These are phyloP conservation scores for Eutrigla gurnardus DNA, from an alignment of 2,797 vertebrate genomes.

Conservation along the genomic window DNA sequence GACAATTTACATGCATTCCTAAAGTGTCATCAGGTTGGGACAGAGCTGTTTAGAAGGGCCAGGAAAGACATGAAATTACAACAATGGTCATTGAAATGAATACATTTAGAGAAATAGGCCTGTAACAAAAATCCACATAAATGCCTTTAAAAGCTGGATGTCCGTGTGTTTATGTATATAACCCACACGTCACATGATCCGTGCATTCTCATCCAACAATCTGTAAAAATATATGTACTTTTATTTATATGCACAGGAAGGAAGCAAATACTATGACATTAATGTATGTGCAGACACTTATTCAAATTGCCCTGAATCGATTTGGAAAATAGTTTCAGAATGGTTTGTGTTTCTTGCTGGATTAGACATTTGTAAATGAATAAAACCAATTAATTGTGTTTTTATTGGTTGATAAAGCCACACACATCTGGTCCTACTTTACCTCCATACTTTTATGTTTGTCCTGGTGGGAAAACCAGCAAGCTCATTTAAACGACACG, in stretches of 20 bases:
- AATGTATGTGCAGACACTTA: not conserved
- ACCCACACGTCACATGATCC: too few species aligned
- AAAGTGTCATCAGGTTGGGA: not conserved
- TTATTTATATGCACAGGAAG: too few species aligned
- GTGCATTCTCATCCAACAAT: not conserved
- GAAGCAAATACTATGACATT: too few species aligned
- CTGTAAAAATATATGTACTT: not conserved
- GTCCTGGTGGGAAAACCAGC: not conserved
- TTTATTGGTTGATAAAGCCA: not conserved
- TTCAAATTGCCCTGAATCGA: not conserved
- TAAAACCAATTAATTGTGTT: not conserved
- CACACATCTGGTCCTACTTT: not conserved
- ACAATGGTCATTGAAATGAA: too few species aligned
- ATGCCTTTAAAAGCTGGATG: not conserved
- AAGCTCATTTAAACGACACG: not conserved
- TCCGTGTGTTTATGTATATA: not conserved
- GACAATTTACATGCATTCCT: not conserved
- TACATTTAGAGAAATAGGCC: not conserved
- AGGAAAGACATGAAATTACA: too few species aligned
- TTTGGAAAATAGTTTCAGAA: too few species aligned
- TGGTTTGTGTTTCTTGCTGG: not conserved
- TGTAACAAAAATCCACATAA: not conserved
- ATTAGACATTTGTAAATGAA: not conserved
- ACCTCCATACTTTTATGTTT: not conserved
- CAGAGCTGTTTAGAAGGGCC: not conserved